Conservation (phyloP, 2,888 invertebrate species). For the Epicampocera succincta region DNA sequence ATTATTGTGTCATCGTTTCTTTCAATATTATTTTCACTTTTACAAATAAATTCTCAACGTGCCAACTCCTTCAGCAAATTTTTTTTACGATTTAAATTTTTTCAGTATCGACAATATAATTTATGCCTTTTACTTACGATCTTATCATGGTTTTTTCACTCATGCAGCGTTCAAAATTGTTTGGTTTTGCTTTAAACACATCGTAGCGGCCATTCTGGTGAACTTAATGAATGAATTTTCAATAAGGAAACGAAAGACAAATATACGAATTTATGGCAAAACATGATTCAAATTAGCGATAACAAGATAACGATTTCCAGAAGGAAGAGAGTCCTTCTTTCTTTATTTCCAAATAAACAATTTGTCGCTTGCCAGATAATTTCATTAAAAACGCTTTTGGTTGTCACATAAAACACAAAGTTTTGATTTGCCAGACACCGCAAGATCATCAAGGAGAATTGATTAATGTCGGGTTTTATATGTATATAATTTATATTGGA, state of each 20-base stretch:
- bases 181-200: neutral
- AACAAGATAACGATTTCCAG: constrained; percentile 30
- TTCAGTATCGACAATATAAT: constrained; percentile 39
- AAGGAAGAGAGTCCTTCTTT: neutral
- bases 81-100: constrained; percentile 18
- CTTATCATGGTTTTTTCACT: constrained; percentile 35
- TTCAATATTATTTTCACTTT: no score
- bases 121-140: constrained; percentile 25
- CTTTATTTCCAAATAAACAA: neutral
- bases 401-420: constrained; percentile 27
- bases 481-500: neutral
- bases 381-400: neutral
- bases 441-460: neutral
- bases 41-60: no score
- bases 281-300: constrained; percentile 54
- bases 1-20: no score
- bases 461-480: neutral
- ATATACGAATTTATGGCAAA: constrained; percentile 31
- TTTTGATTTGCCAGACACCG: constrained; percentile 1
- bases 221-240: constrained; percentile 34
- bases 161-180: constrained; percentile 30
- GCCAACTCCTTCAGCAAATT: no score
- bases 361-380: constrained; percentile 29
- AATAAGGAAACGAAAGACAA: constrained; percentile 29
- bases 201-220: neutral